Evolutionary conservation across 2,888 invertebrate genomes (phyloP).

Genomic region (Trissoscelio sp.): DNA sequence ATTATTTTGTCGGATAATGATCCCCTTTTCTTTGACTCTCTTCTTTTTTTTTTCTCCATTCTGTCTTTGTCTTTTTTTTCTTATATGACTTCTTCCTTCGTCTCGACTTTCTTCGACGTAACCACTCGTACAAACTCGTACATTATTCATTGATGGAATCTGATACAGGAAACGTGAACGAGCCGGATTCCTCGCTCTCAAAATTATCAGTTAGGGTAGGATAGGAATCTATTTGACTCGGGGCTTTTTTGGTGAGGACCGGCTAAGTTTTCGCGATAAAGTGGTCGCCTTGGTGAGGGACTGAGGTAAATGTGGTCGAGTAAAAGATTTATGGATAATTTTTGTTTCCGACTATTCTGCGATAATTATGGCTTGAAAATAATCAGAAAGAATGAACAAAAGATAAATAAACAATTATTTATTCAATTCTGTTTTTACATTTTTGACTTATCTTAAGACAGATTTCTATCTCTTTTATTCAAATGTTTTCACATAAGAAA

Average conservation of each 20-base stretch:
- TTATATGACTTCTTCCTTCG: no score
- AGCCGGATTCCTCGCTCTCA: constrained; percentile 21
- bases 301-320: background rate
- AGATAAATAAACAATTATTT: background rate
- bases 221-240: constrained; percentile 54
- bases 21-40: constrained; percentile 21
- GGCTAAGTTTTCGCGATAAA: constrained; percentile 28
- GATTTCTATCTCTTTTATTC: no score
- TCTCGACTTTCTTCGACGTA: constrained; percentile 11
- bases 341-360: background rate
- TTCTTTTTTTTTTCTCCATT: background rate
- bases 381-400: background rate
- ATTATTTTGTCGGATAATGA: constrained; percentile 55
- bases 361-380: background rate
- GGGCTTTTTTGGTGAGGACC: constrained; percentile 21
- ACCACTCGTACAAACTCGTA: constrained; percentile 44
- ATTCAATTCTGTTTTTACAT: no score
- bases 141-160: constrained; percentile 63
- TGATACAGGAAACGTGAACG: constrained; percentile 42
- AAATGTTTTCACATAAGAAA: no score
- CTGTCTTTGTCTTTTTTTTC: background rate
- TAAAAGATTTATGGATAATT: constrained; percentile 6
- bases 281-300: constrained; percentile 4
- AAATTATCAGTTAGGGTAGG: constrained; percentile 52
- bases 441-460: no score